Evolutionary conservation across 2,113 vertebrate genomes (phyloP), one percentile per base, ranked within the genome.

Genomic region (Cettia cetti): DNA sequence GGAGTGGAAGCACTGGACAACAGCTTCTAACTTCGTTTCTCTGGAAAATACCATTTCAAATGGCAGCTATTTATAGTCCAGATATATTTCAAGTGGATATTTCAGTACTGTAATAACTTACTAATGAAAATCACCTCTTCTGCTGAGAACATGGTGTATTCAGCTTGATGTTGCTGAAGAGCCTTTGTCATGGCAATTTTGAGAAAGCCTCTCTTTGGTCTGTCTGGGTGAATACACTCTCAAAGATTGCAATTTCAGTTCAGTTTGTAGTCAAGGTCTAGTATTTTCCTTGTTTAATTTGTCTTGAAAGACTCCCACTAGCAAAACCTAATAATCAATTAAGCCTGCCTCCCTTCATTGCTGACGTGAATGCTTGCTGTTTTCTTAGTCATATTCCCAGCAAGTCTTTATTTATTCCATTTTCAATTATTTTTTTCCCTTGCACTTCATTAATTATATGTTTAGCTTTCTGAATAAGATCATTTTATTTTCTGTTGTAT

Each of bases 11-110:
- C 27, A 17, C 60, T 78, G 79, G 15, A 12, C 56, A 89, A 9
- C 49, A 57, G 60, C 69, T 78, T 65, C 66, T 56, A 72, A 3
- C 22, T 70, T 60, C 5, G 3, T 92, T 82, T 90, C 72, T 66
- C 39, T 85, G 61, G 82, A 97, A 96, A 93, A 95, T 63, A 49
- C 91, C 40, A 16, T 86, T 94, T 95, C 33, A 88, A 79, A 94
- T 96, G 94, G 82, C 89, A 96, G 70, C 92, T 95, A 77, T 95
- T 95, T 94, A 83, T 92, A 95, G 87, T 2, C 21, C 30, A 31
- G 69, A 47, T 92, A 2, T 13, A 49, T 94, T 95, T 82, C 81
- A 77, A 93, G 82, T 28, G 71, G 92, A 10, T 93, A 80, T 96
- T 95, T 89, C 77, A 59, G 72, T 26, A 1, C 28, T 44, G 2